Percentiles rank a stretch among this genome's conserved stretches.
Conservation (phyloP, 2,113 vertebrate genomes). For the Erinaceus europaeus region DNA sequence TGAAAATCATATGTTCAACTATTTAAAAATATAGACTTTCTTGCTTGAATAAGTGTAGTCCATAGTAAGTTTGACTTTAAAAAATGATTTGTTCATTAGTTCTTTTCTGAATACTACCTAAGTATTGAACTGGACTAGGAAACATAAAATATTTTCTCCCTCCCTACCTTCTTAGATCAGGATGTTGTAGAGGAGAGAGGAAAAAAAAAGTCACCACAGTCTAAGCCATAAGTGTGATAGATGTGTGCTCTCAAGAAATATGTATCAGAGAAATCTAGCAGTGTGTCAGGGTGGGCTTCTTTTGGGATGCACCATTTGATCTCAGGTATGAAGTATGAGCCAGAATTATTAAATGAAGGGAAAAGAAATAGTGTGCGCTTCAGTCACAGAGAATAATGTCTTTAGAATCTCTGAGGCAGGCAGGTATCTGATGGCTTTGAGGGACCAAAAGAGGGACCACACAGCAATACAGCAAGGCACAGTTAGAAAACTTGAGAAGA, state of each 20-base stretch:
- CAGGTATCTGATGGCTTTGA: neutral
- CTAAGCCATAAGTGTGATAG: neutral
- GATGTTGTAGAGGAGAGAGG: neutral
- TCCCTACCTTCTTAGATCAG: neutral
- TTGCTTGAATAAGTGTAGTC: neutral
- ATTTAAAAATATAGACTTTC: neutral
- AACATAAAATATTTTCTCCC: neutral
- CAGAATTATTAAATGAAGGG: neutral
- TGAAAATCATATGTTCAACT: neutral
- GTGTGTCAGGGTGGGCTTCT: neutral
- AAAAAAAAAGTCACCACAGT: neutral
- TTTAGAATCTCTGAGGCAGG: neutral
- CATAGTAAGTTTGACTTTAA: neutral
- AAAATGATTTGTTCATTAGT: neutral
- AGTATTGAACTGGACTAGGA: neutral
- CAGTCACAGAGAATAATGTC: neutral
- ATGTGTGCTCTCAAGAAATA: neutral
- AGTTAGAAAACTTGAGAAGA: neutral
- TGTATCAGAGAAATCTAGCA: neutral
- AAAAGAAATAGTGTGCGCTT: neutral
- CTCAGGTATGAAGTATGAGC: neutral
- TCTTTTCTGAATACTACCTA: neutral
- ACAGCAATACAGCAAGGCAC: neutral
- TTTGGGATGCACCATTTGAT: neutral
- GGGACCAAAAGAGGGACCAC: neutral